These are phyloP conservation scores for Pseudopipra pipra DNA, from an alignment of 2,113 vertebrate genomes.

Conservation along the genomic window DNA sequence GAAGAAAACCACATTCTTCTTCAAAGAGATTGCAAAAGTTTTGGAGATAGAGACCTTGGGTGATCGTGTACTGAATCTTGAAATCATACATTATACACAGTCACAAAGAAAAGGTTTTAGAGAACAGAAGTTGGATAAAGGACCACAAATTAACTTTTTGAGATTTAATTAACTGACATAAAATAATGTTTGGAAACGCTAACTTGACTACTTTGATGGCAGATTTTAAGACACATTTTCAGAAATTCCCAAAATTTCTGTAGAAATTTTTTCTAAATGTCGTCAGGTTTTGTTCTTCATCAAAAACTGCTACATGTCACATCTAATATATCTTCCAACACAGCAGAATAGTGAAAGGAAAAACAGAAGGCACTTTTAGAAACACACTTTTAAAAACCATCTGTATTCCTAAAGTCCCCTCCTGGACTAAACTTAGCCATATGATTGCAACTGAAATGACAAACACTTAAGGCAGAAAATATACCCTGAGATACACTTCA, in stretches of 20 bases:
- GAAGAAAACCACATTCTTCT: not conserved
- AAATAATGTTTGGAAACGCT: not conserved
- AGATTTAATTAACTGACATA: not conserved
- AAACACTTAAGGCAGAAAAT: not conserved
- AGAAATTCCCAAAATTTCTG: not conserved
- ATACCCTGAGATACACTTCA: not conserved
- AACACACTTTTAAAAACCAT: not conserved
- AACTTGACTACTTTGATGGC: not conserved
- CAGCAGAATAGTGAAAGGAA: not conserved
- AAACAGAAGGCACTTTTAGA: not conserved
- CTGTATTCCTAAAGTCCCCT: not conserved
- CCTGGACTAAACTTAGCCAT: not conserved
- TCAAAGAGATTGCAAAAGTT: not conserved
- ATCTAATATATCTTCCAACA: not conserved
- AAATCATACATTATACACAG: not conserved
- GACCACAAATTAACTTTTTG: not conserved
- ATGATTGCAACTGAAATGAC: not conserved
- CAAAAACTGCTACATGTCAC: not conserved
- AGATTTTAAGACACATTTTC: not conserved
- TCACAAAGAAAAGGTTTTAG: not conserved
- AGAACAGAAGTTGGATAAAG: not conserved
- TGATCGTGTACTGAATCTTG: not conserved
- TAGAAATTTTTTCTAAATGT: not conserved
- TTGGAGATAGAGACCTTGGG: not conserved
- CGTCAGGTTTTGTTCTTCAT: not conserved